These are phyloP conservation scores for Lasiommata megera DNA, from an alignment of 2,888 invertebrate species.

Conservation along the genomic window DNA sequence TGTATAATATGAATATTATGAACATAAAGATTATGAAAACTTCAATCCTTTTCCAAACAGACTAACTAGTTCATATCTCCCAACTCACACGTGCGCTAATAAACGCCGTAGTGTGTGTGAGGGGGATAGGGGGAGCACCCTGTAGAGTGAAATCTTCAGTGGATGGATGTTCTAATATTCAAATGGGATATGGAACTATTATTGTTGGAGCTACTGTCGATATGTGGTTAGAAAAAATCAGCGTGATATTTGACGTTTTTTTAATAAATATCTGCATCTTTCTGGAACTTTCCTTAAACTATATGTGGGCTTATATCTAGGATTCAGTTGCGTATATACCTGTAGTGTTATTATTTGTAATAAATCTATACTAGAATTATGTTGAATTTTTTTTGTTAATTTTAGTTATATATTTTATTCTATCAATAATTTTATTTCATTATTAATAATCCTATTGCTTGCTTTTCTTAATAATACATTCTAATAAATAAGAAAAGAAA, in stretches of 20 bases:
- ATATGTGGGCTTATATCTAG: too few relatives aligned
- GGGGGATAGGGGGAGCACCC: conserved; percentile 45
- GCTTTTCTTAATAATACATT: too few relatives aligned
- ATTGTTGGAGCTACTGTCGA: conserved; percentile 81
- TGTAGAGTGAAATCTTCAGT: conserved; percentile 70
- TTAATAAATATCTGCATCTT: neutral
- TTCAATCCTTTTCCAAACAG: conserved; percentile 20
- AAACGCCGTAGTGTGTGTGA: conserved; percentile 26
- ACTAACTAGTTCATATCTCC: conserved; percentile 25
- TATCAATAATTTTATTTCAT: too few relatives aligned
- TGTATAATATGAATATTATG: conserved; percentile 3
- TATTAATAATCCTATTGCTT: too few relatives aligned
- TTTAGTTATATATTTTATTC: too few relatives aligned
- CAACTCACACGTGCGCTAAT: conserved; percentile 16
- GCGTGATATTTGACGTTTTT: conserved; percentile 51
- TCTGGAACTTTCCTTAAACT: too few relatives aligned
- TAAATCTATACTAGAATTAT: too few relatives aligned
- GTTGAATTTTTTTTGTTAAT: too few relatives aligned
- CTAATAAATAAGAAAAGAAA: too few relatives aligned
- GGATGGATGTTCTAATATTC: conserved; percentile 81
- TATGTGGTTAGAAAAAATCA: conserved; percentile 46
- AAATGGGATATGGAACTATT: conserved; percentile 82
- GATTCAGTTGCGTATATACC: too few relatives aligned
- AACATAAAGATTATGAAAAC: conserved; percentile 4
- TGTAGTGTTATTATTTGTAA: too few relatives aligned